These are phyloP conservation scores for Riptortus pedestris DNA, from an alignment of 1,140 invertebrate genomes.

Conservation along the genomic window DNA sequence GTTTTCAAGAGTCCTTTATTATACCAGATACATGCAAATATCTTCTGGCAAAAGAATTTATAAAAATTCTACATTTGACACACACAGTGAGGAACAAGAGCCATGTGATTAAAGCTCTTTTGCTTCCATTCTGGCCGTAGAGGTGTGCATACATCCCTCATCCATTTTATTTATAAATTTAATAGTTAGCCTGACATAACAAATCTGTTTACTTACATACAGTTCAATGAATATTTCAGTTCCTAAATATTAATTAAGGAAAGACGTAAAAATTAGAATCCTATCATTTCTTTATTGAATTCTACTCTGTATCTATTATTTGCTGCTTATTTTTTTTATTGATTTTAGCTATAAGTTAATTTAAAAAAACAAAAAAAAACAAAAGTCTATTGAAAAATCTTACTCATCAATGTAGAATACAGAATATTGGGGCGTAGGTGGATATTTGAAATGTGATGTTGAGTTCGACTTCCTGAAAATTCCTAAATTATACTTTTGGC, in stretches of 20 bases:
- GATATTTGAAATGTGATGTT: slow-evolving; percentile 38
- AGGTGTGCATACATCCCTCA: too few species aligned
- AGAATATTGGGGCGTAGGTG: slow-evolving; percentile 42
- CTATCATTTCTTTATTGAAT: background rate
- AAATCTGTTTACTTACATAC: too few species aligned
- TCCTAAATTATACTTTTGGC: slow-evolving; percentile 41
- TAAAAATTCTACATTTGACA: too few species aligned
- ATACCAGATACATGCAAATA: too few species aligned
- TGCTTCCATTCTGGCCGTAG: too few species aligned
- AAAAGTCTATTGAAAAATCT: slow-evolving; percentile 20
- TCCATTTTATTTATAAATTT: too few species aligned
- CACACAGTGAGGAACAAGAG: too few species aligned
- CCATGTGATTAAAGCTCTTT: too few species aligned
- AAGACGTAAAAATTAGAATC: background rate
- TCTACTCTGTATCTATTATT: background rate
- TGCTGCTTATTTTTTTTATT: background rate
- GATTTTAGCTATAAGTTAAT: background rate
- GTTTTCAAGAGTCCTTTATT: too few species aligned
- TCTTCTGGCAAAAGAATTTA: too few species aligned
- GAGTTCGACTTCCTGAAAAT: slow-evolving; percentile 33
- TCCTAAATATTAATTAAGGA: background rate
- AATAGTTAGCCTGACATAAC: too few species aligned
- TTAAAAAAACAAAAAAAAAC: background rate
- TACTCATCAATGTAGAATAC: slow-evolving; percentile 44
- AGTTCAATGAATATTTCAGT: background rate